Evolutionary conservation across 1,140 invertebrate genomes (phyloP).

Genomic region (Phocides pigmalion): DNA sequence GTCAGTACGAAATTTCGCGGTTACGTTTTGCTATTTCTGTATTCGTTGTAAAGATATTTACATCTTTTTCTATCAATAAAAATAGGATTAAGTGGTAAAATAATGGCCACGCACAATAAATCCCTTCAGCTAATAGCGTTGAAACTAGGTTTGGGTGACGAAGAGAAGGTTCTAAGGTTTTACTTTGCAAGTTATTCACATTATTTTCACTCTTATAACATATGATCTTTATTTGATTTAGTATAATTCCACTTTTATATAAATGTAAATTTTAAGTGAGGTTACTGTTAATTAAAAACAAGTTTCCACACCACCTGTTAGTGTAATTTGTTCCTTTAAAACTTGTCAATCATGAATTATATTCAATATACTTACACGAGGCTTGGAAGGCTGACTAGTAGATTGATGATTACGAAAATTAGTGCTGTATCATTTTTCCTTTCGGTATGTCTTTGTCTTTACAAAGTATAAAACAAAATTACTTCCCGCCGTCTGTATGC

Average conservation of each 20-base stretch:
- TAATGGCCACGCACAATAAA: slow-evolving; percentile 58
- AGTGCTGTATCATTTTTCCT: no score
- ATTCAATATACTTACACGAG: no score
- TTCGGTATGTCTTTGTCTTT: no score
- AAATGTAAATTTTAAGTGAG: neutral
- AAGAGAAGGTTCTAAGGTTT: slow-evolving; percentile 71
- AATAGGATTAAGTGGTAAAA: neutral
- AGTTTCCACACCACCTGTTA: neutral
- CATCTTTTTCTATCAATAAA: neutral
- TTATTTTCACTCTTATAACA: neutral
- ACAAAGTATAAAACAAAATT: no score
- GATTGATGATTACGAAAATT: no score
- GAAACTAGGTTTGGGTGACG: slow-evolving; percentile 61
- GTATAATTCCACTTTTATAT: neutral
- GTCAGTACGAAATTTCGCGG: slow-evolving; percentile 1
- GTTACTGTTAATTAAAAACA: neutral
- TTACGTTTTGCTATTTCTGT: neutral
- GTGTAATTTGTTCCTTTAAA: neutral
- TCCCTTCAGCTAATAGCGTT: slow-evolving; percentile 61
- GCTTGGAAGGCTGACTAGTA: no score
- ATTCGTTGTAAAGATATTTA: neutral
- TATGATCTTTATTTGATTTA: neutral
- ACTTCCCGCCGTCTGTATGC: no score
- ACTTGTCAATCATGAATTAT: no score
- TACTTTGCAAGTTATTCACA: neutral